phyloP scores from a whole-genome alignment of 1,140 invertebrate genomes.

The Euura lappo region DNA sequence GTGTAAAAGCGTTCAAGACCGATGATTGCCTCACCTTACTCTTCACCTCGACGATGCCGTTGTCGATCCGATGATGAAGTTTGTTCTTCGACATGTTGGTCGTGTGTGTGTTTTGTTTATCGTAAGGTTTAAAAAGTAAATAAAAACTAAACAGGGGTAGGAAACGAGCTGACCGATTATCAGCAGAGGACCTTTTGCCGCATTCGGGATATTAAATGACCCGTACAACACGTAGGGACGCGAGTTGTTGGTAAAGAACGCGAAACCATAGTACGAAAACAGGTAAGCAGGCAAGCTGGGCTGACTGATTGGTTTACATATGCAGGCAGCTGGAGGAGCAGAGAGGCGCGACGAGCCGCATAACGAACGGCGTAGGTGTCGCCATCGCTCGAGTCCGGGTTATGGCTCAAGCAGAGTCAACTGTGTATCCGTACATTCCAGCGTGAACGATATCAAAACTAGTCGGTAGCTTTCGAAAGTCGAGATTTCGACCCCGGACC shows the following conservation, averaged over 20 bases:
- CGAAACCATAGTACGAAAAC: conserved; percentile 6
- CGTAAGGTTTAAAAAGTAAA: neutral
- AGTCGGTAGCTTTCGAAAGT: too few species aligned
- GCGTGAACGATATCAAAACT: too few species aligned
- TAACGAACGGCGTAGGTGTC: neutral
- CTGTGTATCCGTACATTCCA: too few species aligned
- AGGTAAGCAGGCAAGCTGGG: neutral
- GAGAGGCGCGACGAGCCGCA: conserved; percentile 3
- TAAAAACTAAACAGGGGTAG: neutral
- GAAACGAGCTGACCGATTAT: neutral
- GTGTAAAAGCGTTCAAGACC: conserved; percentile 29
- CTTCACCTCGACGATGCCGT: conserved; percentile 71
- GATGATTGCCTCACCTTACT: conserved; percentile 67
- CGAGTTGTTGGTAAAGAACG: conserved; percentile 6
- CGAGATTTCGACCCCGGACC: too few species aligned
- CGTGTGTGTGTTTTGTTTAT: neutral
- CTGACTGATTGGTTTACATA: neutral
- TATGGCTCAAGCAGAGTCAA: neutral
- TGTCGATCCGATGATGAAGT: conserved; percentile 67
- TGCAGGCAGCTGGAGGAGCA: neutral
- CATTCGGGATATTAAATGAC: neutral
- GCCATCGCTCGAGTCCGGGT: neutral
- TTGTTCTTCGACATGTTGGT: conserved; percentile 71
- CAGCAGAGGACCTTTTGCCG: neutral
- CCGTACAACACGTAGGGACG: conserved; percentile 6